Conservation (phyloP, 2,113 vertebrate species). For the Megalops atlanticus region DNA sequence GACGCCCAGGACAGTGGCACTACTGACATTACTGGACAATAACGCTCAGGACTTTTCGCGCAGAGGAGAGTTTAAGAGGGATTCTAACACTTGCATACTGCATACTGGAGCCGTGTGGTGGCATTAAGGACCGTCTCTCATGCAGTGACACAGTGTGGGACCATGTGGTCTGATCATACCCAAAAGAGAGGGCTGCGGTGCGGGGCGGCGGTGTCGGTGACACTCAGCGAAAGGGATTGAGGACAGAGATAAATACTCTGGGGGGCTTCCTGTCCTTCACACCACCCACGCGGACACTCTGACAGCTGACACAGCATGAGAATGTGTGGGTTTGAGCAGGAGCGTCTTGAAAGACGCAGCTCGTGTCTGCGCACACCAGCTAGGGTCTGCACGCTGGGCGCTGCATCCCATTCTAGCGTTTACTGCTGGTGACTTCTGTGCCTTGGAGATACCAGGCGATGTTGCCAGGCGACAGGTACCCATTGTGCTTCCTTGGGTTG, state of each 20-base stretch:
- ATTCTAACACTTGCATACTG: too few relatives aligned
- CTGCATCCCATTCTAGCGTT: neutral
- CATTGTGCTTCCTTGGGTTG: constrained; percentile 66
- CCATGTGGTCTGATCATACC: too few relatives aligned
- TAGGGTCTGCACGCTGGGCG: neutral
- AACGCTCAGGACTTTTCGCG: too few relatives aligned
- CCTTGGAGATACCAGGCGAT: constrained; percentile 63
- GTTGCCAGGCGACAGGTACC: constrained; percentile 75
- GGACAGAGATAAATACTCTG: neutral
- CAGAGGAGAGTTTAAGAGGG: neutral
- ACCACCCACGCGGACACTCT: neutral
- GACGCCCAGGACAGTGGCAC: neutral
- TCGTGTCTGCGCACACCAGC: neutral
- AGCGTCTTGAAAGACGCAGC: neutral
- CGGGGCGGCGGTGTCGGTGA: neutral
- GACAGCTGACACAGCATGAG: neutral
- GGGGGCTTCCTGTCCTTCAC: neutral
- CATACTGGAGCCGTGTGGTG: too few relatives aligned
- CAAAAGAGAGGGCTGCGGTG: neutral
- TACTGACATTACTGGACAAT: too few relatives aligned
- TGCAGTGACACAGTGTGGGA: too few relatives aligned
- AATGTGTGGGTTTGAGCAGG: neutral
- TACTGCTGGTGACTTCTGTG: constrained; percentile 49
- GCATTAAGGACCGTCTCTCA: too few relatives aligned
- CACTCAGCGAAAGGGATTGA: neutral